Base-by-base conservation (phyloP, 92 coral and sea anemone genomes). In the Epizoanthus stellaris region DNA sequence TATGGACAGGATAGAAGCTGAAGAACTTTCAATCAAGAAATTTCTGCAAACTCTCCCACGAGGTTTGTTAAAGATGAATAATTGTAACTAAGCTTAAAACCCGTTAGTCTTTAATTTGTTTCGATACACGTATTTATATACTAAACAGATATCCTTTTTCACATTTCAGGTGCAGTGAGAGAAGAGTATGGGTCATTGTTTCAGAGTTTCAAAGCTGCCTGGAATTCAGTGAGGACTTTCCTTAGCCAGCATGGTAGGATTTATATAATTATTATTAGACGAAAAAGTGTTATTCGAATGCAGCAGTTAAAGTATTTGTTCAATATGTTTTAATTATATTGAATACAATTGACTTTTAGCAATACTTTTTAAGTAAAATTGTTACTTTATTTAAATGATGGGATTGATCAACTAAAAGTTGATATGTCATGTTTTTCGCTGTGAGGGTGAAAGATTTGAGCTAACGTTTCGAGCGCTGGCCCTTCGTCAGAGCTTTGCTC, bases 1-100 rank as follows among this genome's bases (percentile, higher is more conserved):
- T 63, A 82, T 94, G 83, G 95, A 94, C 86, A 89, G 89, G 80
- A 86, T 67, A 43, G 95, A 94, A 74, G 90, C 95, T 4, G 90
- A 90, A 61, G 56, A 85, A 67, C 86, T 88, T 80, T 80, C 90
- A 19, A 60, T 92, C 73, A 79, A 77, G 7, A 58, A 70, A 3
- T 94, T 94, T 77, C 67, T 82, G 34, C 72, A 67, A 67, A 65
- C 59, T 62, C 79, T 87, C 1, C 81, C 90, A 12, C 70, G 77
- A 73, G 90, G 90, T 87, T 64, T 10, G 86, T 81, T 30, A 25
- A 0, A 14, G 2, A 80, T 0, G 30, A 70, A 23, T 15, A 21
- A 10, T 6, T 8, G 42, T 2, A 23, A 30, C 36, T 30, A 30
- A 30, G 0, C 36, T 30, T 30, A 30, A 30, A 30, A 30, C 36